Percentiles rank a stretch among this genome's conserved stretches.
Evolutionary conservation across 1,140 invertebrate species (phyloP).

Genomic region (Drosophila melanogaster): DNA sequence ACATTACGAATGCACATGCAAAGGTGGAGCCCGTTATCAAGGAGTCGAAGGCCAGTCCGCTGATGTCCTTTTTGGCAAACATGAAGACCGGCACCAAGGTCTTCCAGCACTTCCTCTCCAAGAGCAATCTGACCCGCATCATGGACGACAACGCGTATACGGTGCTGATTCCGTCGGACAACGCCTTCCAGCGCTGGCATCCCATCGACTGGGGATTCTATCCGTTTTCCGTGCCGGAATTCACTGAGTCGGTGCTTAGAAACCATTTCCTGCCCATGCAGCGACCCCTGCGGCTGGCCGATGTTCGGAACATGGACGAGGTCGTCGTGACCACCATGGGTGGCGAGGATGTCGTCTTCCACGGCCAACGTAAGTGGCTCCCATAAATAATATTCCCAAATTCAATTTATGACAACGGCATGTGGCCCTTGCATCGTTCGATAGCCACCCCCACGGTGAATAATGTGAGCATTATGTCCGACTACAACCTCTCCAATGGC

Average conservation of each 20-base stretch:
- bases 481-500: conserved; percentile 86
- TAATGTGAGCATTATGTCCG: conserved; percentile 86
- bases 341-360: conserved; percentile 86
- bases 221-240: conserved; percentile 88
- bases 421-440: conserved; percentile 7
- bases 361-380: conserved; percentile 85
- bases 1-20: conserved; percentile 77
- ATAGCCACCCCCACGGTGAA: conserved; percentile 86
- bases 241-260: conserved; percentile 87
- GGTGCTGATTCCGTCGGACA: conserved; percentile 87
- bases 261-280: conserved; percentile 88
- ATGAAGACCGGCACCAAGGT: conserved; percentile 87
- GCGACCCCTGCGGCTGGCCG: conserved; percentile 85
- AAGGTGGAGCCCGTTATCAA: conserved; percentile 84
- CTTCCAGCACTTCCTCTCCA: conserved; percentile 87
- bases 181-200: conserved; percentile 88
- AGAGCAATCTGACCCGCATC: conserved; percentile 86
- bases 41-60: conserved; percentile 86
- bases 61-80: conserved; percentile 87
- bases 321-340: conserved; percentile 86
- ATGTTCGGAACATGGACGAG: conserved; percentile 85
- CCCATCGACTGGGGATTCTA: conserved; percentile 90
- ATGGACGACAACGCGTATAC: conserved; percentile 87
- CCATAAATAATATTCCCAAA: conserved; percentile 23
- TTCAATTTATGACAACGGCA: conserved; percentile 36